phyloP scores from a whole-genome alignment of 2,797 vertebrate genomes.

The Enteromius paludinosus region DNA sequence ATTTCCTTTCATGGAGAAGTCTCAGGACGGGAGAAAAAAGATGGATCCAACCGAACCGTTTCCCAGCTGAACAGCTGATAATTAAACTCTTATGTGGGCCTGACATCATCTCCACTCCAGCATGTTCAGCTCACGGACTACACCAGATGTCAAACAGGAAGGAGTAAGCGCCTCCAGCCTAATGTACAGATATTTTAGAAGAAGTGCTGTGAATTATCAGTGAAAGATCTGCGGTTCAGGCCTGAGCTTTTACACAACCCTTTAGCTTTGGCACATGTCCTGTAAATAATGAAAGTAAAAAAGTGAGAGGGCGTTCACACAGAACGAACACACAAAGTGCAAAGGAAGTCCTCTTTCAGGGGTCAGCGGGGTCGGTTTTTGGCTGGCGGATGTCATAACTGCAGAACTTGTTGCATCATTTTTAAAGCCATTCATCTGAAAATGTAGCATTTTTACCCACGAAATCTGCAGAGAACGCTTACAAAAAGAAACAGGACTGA shows the following conservation, averaged over 20 bases:
- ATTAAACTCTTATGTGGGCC: constrained; percentile 72
- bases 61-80: constrained; percentile 68
- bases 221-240: constrained; percentile 7
- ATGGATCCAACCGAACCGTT: constrained; percentile 49
- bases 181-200: constrained; percentile 22
- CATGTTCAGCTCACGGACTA: constrained; percentile 53
- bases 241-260: constrained; percentile 7
- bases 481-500: neutral
- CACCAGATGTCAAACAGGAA: constrained; percentile 60
- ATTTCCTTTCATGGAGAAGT: constrained; percentile 59
- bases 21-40: constrained; percentile 47
- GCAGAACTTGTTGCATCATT: neutral
- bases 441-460: neutral
- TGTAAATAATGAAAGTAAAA: neutral
- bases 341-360: neutral
- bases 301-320: constrained; percentile 1
- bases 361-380: neutral
- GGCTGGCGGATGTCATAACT: neutral
- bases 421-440: neutral
- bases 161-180: constrained; percentile 5
- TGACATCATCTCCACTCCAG: constrained; percentile 56
- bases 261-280: neutral
- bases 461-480: neutral
- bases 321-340: neutral
- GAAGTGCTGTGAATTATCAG: constrained; percentile 19